A percentile compares a stretch with the other conserved stretches of the same genome.
Conservation (phyloP, 2,888 invertebrate species). For the Brachynemurus nebulosus region DNA sequence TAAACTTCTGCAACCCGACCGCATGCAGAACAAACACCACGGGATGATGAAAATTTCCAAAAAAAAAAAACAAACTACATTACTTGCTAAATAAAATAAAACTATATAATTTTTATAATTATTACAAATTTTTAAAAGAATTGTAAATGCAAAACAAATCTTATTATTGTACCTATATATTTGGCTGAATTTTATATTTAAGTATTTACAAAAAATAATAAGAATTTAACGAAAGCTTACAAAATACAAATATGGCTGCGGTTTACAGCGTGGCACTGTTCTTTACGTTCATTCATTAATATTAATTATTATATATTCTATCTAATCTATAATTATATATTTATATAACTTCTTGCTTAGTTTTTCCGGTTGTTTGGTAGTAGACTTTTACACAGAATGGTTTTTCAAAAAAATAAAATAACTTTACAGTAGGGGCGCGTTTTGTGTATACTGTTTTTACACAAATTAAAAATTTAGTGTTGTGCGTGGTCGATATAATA, state of each 20-base stretch:
- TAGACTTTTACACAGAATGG: neutral
- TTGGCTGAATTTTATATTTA: too few relatives aligned
- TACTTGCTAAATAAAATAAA: slow-evolving; percentile 3
- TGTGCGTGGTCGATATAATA: neutral
- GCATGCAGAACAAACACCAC: neutral
- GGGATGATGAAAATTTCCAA: neutral
- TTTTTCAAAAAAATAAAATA: neutral
- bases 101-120: too few relatives aligned
- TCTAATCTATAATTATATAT: slow-evolving; percentile 2
- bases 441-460: neutral
- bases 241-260: slow-evolving; percentile 1
- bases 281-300: neutral
- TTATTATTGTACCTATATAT: too few relatives aligned
- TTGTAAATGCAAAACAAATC: too few relatives aligned
- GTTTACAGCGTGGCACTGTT: slow-evolving; percentile 1
- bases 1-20: neutral
- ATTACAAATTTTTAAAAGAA: too few relatives aligned
- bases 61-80: neutral
- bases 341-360: slow-evolving; percentile 3
- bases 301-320: slow-evolving; percentile 4
- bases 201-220: too few relatives aligned
- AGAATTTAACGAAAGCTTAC: neutral
- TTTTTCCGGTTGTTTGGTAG: slow-evolving; percentile 1
- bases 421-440: slow-evolving; percentile 2
- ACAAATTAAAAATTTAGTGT: neutral